A percentile compares a stretch with the other conserved stretches of the same genome.
phyloP scores from a whole-genome alignment of 2,113 vertebrate genomes.

The Paraplagusia blochii region DNA sequence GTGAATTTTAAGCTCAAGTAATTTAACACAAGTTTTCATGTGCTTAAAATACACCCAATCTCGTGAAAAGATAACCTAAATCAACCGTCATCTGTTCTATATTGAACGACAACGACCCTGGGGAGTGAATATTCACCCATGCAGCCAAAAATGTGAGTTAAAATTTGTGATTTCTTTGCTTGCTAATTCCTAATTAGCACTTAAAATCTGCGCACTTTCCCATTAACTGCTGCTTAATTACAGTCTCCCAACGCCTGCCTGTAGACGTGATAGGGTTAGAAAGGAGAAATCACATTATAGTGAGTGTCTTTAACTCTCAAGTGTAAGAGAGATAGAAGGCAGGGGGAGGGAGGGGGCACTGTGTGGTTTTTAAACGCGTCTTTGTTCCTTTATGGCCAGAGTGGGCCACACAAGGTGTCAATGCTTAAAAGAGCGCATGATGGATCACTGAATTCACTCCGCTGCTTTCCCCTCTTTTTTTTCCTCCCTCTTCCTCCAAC shows the following conservation, averaged over 20 bases:
- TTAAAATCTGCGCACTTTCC: conserved; percentile 22
- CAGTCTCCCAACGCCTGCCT: conserved; percentile 9
- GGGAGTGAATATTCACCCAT: conserved; percentile 8
- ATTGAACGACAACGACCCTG: conserved; percentile 16
- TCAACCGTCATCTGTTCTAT: background rate
- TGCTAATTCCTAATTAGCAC: conserved; percentile 32
- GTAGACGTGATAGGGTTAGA: conserved; percentile 17
- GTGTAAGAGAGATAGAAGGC: background rate
- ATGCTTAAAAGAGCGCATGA: conserved; percentile 60
- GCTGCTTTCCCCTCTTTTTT: conserved; percentile 4
- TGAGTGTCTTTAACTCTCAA: conserved; percentile 20
- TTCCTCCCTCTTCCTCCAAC: background rate
- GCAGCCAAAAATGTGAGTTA: background rate
- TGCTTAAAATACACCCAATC: background rate
- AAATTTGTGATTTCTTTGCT: conserved; percentile 9
- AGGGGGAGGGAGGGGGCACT: background rate
- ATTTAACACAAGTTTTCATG: too few relatives aligned
- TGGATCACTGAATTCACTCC: conserved; percentile 60
- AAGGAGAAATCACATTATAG: conserved; percentile 23
- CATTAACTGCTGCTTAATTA: conserved; percentile 42
- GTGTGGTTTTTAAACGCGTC: conserved; percentile 45
- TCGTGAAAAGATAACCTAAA: background rate
- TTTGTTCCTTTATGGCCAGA: conserved; percentile 65
- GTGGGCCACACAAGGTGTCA: conserved; percentile 63
- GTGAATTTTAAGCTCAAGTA: background rate